Evolutionary conservation across 2,797 vertebrate genomes (phyloP), one percentile per base, ranked within the genome.

Genomic region (Hydrolagus colliei): DNA sequence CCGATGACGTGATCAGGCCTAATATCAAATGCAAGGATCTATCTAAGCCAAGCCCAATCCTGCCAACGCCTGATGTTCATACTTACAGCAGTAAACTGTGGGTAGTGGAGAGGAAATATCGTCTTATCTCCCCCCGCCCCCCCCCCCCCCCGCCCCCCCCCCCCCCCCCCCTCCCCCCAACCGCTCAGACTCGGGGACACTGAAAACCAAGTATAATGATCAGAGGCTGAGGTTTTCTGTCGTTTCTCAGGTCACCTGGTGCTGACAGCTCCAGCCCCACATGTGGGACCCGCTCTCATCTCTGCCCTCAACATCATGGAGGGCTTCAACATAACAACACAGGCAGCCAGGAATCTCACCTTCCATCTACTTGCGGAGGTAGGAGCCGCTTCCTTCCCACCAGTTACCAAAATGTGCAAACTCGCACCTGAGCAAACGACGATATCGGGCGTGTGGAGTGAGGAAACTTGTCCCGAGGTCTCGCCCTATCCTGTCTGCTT

Each of bases 311-410:
- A 98, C 89, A 98, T 99, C 89, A 93, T 99, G 0, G 97, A 99
- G 90, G 96, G 96, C 86, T 98, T 95, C 91, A 99, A 99, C 89
- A 95, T 99, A 86, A 96, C 94, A 67, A 95, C 87, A 88, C 94
- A 96, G 89, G 90, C 93, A 41, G 88, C 94, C 86, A 93, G 94
- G 32, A 96, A 95, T 87, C 93, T 89, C 89, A 92, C 93, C 85
- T 93, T 96, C 88, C 97, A 98, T 90, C 97, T 96, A 96, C 94
- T 97, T 79, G 95, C 96, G 88, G 98, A 99, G 96, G 98, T 98
- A 94, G 41, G 87, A 85, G 61, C 27, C 0, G 41, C 2, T 52
- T 52, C 1, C 2, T 52, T 52, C 1, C 41, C 6, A 6, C 27
- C 27, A 52, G 41, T 52, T 52, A 52, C 6, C 1, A 52, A 52